Evolutionary conservation across 2,888 invertebrate species (phyloP), one percentile per base, ranked within the genome.

Genomic region (Caenorhabditis afra): DNA sequence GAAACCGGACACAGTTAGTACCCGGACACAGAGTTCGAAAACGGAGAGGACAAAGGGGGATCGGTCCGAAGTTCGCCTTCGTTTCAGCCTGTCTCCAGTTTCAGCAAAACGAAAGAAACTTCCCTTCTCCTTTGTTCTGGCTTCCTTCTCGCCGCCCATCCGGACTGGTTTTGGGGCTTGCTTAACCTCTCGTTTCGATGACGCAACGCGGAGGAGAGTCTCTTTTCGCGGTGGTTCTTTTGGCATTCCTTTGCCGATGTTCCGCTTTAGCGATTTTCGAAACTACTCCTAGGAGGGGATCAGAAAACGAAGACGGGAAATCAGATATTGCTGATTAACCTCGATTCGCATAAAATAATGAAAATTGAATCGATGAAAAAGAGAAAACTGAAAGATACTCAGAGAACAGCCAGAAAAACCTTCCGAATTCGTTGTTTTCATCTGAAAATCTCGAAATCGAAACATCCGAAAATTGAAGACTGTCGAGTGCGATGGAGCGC

Each of bases 141-240:
- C 29, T 52, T n/a, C 11, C 8, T 22, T 20, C 1, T n/a, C 12
- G 29, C 22, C 22, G n/a, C n/a, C 52, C n/a, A 22, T 23, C 23
- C 23, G 52, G 52, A 52, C 52, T 52, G 52, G 52, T 52, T 52
- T 52, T 23, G 23, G 52, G 52, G 23, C 23, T 5, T 23, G 52
- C 52, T 52, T 52, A 52, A 52, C 52, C 52, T 52, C 52, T 52
- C 52, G 52, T 23, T n/a, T n/a, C 23, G 12, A 20, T 52, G 52
- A 52, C 52, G 52, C 52, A 52, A 52, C 29, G 49, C 49, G n/a
- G 23, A 50, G 23, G n/a, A 52, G 52, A 23, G 11, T 29, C 29
- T 29, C 29, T 29, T 29, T 23, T 52, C 29, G 52, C 52, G 52
- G 52, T 29, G 7, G n/a, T n/a, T n/a, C n/a, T 50, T 50, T 50